These are phyloP conservation scores for Catamblyrhynchus diadema DNA, from an alignment of 2,797 vertebrate species.

Conservation along the genomic window DNA sequence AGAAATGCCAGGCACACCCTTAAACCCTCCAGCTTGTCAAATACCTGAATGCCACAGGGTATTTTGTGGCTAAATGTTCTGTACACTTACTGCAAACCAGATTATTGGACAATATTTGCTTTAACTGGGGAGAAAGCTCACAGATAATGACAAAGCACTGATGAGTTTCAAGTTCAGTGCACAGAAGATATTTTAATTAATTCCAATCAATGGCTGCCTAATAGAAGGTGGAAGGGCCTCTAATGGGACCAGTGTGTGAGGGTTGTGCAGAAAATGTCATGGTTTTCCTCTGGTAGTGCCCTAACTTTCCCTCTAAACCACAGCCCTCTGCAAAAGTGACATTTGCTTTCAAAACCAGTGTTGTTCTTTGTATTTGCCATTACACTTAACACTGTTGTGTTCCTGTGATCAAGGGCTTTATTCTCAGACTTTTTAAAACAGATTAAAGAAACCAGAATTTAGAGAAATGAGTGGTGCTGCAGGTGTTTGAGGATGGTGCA, in stretches of 20 bases:
- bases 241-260: background rate
- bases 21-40: background rate
- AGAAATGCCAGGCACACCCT: conserved; percentile 19
- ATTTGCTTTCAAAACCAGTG: background rate
- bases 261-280: background rate
- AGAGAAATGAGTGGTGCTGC: background rate
- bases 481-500: background rate
- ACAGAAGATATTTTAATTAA: background rate
- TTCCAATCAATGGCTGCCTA: background rate
- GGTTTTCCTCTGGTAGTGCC: background rate
- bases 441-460: background rate
- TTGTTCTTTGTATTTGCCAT: background rate
- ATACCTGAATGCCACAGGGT: background rate
- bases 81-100: background rate
- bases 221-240: background rate
- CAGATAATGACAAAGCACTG: background rate
- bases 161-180: background rate
- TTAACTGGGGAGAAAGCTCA: background rate
- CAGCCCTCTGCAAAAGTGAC: background rate
- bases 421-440: background rate
- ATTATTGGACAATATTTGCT: background rate
- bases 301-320: background rate
- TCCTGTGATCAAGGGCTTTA: background rate
- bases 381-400: background rate
- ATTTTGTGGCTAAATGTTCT: background rate